Base-by-base conservation (phyloP, 2,888 invertebrate genomes). In the Bombyx huttoni region DNA sequence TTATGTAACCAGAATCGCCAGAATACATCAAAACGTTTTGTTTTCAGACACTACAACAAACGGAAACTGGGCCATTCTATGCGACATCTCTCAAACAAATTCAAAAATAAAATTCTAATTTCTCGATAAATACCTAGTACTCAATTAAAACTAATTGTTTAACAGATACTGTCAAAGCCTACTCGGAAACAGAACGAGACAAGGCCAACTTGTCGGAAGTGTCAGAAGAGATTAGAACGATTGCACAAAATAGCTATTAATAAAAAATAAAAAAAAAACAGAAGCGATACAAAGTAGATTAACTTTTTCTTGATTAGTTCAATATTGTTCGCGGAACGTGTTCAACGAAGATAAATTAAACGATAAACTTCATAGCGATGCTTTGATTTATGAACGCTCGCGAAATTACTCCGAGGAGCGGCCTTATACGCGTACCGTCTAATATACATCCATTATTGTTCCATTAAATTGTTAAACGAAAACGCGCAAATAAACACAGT, bases 331-430 rank as follows among this genome's bases (percentile, higher is more conserved):
- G 33, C 58, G 58, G 53, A 62, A 65, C 59, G 61, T 59, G 64
- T 63, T 57, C 63, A 62, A 60, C 63, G 64, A 56, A 63, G 67
- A 70, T 71, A 70, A 65, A 70, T 70, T 65, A 62, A 63, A 60
- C 64, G 63, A 68, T 70, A 67, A 68, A 68, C 61, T 65, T 62
- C 12, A 50, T 50, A 35, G 46, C 49, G 40, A 40, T 55, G 54
- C 53, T 55, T 50, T 64, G 68, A 70, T 70, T 70, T 68, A 70
- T 61, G 63, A 59, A 52, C 54, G 13, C 49, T 49, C 50, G 34
- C 33, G 45, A 50, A 50, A 46, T 49, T 46, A 40, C 40, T 40
- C 34, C 49, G 46, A 53, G 14, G 14, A 48, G 14, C 14, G 14
- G 49, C 34, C 12, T 49, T 49, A 49, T 49, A 6, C 40, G 40